phyloP scores from a whole-genome alignment of 2,113 vertebrate species.

The Lathamus discolor region DNA sequence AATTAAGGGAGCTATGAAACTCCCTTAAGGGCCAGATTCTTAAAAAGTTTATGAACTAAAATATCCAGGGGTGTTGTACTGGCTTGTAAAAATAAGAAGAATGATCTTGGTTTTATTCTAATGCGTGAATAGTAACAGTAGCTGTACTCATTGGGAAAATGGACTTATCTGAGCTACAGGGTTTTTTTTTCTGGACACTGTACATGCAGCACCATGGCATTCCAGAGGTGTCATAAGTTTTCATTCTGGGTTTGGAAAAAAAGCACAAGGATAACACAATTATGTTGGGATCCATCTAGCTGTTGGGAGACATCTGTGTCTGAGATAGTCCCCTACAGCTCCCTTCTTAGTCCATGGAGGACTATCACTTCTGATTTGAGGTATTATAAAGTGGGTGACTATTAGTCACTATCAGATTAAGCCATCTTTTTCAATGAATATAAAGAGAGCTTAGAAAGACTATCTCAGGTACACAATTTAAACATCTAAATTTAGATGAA shows the following conservation, averaged over 20 bases:
- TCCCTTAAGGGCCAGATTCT: neutral
- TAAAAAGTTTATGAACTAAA: neutral
- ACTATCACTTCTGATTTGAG: neutral
- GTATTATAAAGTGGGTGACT: neutral
- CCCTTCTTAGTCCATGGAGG: neutral
- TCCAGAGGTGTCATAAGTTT: neutral
- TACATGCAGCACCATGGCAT: neutral
- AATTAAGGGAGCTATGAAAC: neutral
- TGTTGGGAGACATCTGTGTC: neutral
- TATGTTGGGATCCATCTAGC: neutral
- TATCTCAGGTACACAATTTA: neutral
- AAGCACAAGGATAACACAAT: neutral
- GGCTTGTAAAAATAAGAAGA: neutral
- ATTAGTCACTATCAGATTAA: neutral
- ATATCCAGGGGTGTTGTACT: neutral
- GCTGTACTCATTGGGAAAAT: neutral
- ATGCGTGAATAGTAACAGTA: neutral
- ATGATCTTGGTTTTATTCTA: neutral
- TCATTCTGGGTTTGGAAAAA: neutral
- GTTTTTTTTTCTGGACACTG: neutral
- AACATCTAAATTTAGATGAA: neutral
- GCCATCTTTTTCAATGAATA: neutral
- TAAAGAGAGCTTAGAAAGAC: neutral
- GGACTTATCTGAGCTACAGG: neutral
- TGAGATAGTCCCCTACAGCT: neutral